Conservation (phyloP, 92 coral and sea anemone genomes). For the Paragorgia papillata region DNA sequence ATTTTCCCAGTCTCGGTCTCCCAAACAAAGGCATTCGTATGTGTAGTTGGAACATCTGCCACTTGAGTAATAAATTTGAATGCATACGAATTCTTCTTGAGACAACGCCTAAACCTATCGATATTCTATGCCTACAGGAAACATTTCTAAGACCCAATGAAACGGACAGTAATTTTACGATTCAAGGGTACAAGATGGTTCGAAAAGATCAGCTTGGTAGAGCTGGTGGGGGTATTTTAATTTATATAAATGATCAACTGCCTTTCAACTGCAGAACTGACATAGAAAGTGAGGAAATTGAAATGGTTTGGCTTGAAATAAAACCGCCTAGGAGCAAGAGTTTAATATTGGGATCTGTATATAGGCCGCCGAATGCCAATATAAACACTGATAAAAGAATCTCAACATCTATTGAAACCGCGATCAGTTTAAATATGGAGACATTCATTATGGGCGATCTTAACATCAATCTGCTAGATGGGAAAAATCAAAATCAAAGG, state of each 20-base stretch:
- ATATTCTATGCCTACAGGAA: background rate
- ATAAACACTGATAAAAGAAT: too few relatives aligned
- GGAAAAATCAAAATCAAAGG: too few relatives aligned
- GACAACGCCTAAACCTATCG: background rate
- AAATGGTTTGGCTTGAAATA: constrained; percentile 1
- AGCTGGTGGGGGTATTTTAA: constrained; percentile 4
- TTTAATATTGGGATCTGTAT: background rate
- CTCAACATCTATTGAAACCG: too few relatives aligned
- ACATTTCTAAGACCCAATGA: background rate
- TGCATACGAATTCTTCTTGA: background rate
- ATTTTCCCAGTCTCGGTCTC: background rate
- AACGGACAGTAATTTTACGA: background rate
- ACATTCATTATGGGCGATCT: too few relatives aligned
- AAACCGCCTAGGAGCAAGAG: constrained; percentile 3
- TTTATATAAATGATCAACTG: background rate
- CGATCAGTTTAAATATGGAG: too few relatives aligned
- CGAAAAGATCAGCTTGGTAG: background rate
- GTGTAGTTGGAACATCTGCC: background rate
- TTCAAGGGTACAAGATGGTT: too few relatives aligned
- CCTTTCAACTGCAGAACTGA: background rate
- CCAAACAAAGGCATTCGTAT: background rate
- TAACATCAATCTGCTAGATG: too few relatives aligned
- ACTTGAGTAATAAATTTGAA: background rate
- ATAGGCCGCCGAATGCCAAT: too few relatives aligned
- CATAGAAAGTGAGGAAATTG: background rate